Evolutionary conservation across 2,113 vertebrate species (phyloP).

Genomic region (Chaetorhynchus papuensis): DNA sequence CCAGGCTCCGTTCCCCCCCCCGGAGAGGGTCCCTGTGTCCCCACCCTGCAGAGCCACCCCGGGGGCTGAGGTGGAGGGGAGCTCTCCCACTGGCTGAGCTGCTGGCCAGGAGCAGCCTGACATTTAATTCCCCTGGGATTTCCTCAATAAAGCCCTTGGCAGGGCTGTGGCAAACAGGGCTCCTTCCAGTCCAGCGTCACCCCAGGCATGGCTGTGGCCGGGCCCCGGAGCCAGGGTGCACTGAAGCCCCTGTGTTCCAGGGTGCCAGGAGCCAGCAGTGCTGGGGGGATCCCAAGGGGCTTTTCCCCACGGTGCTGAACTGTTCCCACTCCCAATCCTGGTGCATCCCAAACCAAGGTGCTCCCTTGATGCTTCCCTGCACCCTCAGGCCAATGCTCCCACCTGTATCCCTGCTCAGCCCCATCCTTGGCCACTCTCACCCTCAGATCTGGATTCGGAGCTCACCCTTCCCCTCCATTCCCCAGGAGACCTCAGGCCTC

Average conservation of each 20-base stretch:
- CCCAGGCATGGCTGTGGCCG: neutral
- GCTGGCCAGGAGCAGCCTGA: neutral
- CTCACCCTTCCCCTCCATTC: neutral
- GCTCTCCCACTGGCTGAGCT: neutral
- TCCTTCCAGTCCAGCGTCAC: accelerated
- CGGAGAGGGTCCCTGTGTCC: neutral
- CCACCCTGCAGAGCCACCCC: neutral
- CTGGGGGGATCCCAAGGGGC: neutral
- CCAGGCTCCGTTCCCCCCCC: neutral
- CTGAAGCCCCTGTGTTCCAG: accelerated
- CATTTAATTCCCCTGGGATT: accelerated
- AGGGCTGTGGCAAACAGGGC: neutral
- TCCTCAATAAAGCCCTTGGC: neutral
- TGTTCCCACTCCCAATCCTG: neutral
- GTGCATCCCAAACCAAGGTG: neutral
- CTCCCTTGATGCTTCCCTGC: neutral
- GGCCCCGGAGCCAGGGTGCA: neutral
- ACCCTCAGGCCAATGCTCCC: neutral
- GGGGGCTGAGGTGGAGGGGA: neutral
- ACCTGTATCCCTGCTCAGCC: neutral
- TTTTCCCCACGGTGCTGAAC: accelerated
- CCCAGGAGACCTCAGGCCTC: neutral
- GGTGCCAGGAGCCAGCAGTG: neutral
- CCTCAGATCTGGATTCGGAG: accelerated
- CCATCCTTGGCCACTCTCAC: neutral